Base-by-base conservation (phyloP, 2,113 vertebrate genomes). In the Lota lota region DNA sequence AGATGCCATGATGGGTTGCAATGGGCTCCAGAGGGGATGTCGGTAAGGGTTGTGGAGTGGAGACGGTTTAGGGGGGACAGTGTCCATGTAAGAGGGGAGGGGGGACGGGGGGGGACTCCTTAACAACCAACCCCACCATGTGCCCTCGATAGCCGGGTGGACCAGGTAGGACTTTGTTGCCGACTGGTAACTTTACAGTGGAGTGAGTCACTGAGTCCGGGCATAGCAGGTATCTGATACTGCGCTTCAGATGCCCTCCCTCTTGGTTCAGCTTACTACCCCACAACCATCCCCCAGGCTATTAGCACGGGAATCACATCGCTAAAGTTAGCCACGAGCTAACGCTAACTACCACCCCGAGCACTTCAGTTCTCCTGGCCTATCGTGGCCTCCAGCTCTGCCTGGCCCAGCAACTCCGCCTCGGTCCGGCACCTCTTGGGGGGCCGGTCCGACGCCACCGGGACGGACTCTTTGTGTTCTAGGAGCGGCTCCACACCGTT, bases 401-500 rank as follows among this genome's bases (percentile, higher is more conserved):
- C 80, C 51, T 76, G 81, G 50, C 57, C 77, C 72, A 81, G 11
- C 0, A 75, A 66, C 59, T 89, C 88, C 0, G 79, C 79, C 78
- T 90, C 90, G 16, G 75, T 78, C 76, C 86, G 67, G 79, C 85
- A 87, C 57, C 83, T 85, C 72, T 91, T 91, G 28, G 81, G 76
- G 0, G 78, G 83, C 61, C 77, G 76, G 33, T 91, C 89, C 0
- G 67, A 78, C 8, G 69, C 63, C 61, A n/a, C 40, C 1, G 63
- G 28, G 28, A 6, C 58, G 0, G 70, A 53, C 56, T 85, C 81
- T 62, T 56, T 75, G 68, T 83, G 79, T 50, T 85, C 84, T 6
- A 64, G 33, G 19, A 50, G 58, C 12, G 83, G 65, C 56, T 90
- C 88, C 56, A 88, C 68, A 24, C 91, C 83, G 0, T 87, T 74